phyloP scores from a whole-genome alignment of 2,113 vertebrate species.

The Lipophrys pholis region DNA sequence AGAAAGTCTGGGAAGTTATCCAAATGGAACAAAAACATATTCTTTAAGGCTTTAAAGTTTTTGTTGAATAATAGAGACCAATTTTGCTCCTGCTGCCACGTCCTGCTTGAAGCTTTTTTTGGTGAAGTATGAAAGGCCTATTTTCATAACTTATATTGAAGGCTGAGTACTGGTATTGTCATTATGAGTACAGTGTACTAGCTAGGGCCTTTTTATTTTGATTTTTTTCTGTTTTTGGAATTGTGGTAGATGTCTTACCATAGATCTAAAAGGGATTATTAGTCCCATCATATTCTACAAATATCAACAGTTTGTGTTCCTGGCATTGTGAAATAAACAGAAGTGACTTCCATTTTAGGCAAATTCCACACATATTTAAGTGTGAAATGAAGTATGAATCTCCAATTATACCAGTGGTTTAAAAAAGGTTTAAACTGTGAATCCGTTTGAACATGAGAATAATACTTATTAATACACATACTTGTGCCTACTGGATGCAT shows the following conservation, averaged over 20 bases:
- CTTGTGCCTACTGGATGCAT: neutral
- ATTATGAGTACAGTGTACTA: conserved; percentile 23
- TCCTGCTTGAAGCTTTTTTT: neutral
- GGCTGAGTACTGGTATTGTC: conserved; percentile 35
- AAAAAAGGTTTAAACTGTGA: conserved; percentile 6
- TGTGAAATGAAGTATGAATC: too few species aligned
- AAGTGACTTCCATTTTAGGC: too few species aligned
- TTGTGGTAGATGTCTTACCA: neutral
- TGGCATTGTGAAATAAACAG: neutral
- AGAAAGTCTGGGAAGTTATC: too few species aligned
- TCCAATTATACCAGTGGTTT: too few species aligned
- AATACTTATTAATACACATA: neutral
- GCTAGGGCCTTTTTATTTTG: conserved; percentile 13
- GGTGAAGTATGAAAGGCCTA: neutral
- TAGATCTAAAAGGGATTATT: neutral
- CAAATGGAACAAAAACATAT: too few species aligned
- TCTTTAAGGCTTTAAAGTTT: too few species aligned
- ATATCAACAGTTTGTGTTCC: neutral
- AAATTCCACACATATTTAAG: too few species aligned
- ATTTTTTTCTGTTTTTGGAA: conserved; percentile 34
- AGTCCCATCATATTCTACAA: conserved; percentile 5
- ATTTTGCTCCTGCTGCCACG: too few species aligned
- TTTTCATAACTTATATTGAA: conserved; percentile 41
- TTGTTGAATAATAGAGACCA: too few species aligned
- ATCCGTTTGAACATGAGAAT: neutral